Evolutionary conservation across 2,888 invertebrate genomes (phyloP), one percentile per base, ranked within the genome.

Genomic region (Drosophila nigricruria): DNA sequence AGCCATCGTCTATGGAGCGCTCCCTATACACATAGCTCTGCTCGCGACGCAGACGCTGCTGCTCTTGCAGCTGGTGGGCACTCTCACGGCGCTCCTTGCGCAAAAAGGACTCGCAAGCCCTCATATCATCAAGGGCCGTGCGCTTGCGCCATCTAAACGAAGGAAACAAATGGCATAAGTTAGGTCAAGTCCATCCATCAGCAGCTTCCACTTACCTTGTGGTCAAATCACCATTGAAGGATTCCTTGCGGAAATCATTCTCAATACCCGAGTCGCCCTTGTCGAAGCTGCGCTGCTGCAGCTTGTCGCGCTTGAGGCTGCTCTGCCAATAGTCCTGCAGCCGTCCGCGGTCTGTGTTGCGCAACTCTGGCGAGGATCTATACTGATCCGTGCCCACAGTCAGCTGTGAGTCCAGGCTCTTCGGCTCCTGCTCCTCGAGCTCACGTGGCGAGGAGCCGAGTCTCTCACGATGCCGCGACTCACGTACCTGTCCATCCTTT

Each of bases 231-330:
- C 94, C 94, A 80, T 94, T 95, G 66, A 92, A 92, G 0, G 96
- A 96, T 83, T 96, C 96, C 73, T 96, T 94, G 58, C 96, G 94
- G 84, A 96, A 96, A 91, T 97, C 96, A 79, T 96, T 96, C 89
- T 96, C 96, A 74, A 96, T 96, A 0, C 97, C 96, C 0, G 96
- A 97, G 93, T 97, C 96, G 3, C 91, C 95, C 93, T 90, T 95
- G 93, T 82, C 95, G 92, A 93, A 93, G 73, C 93, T 93, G 32
- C 92, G 88, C 73, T 93, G 93, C 71, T 93, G 92, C 60, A 91
- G 76, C 65, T 93, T 93, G 64, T 94, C 94, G 32, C 94, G 94
- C 79, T 94, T 95, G 36, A 94, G 93, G 62, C 90, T 92, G 76
- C 95, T 94, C 69, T 95, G 93, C 81, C 95, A 95, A 82, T 95